Evolutionary conservation across 2,113 vertebrate genomes (phyloP).

Genomic region (Fregata magnificens): DNA sequence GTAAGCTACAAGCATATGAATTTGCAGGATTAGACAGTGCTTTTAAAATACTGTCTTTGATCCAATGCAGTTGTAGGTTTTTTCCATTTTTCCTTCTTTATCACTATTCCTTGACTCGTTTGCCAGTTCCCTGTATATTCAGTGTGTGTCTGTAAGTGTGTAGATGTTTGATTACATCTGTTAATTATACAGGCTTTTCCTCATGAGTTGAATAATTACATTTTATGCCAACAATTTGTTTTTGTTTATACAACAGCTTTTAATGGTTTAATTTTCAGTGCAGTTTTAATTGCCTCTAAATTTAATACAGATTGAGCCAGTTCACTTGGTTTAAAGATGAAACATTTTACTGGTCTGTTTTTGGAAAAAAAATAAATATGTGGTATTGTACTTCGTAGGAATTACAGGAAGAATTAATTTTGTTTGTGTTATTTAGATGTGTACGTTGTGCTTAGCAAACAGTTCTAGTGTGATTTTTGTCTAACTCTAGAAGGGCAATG

Average conservation of each 20-base stretch:
- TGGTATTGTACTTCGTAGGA: background rate
- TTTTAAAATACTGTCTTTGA: background rate
- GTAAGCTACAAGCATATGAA: background rate
- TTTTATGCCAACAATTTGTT: constrained; percentile 31
- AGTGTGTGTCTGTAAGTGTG: background rate
- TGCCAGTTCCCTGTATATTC: constrained; percentile 21
- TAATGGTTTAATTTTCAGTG: constrained; percentile 42
- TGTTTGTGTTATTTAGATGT: background rate
- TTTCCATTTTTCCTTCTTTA: background rate
- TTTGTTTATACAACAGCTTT: constrained; percentile 53
- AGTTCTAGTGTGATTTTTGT: background rate
- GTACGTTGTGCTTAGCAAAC: background rate
- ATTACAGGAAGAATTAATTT: background rate
- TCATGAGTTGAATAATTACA: constrained; percentile 3
- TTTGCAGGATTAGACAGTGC: background rate
- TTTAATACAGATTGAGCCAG: constrained; percentile 38
- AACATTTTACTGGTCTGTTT: background rate
- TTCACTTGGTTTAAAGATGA: constrained; percentile 40
- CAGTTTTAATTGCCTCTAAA: constrained; percentile 43
- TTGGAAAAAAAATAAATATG: background rate
- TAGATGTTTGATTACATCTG: constrained; percentile 54
- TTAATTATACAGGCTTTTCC: constrained; percentile 38
- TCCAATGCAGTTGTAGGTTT: background rate
- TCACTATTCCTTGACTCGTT: background rate
- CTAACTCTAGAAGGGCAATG: background rate